Conservation (phyloP, 2,113 vertebrate species). For the Menura novaehollandiae region DNA sequence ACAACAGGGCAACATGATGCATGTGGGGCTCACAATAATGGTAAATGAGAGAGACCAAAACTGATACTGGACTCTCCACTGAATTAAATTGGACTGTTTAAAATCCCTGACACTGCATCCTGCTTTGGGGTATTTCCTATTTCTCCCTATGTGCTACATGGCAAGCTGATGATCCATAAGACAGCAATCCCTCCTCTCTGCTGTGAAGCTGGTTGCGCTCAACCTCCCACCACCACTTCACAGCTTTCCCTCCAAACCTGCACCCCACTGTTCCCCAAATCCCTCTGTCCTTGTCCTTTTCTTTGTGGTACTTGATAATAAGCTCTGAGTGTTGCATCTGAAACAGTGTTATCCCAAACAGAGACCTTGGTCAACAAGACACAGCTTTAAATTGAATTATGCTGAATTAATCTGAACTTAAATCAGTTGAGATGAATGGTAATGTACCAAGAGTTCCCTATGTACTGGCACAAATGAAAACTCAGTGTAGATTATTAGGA, state of each 20-base stretch:
- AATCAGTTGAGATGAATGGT: not conserved
- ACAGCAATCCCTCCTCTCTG: not conserved
- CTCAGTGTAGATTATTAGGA: not conserved
- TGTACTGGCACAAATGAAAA: not conserved
- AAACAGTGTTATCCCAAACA: not conserved
- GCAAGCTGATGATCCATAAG: not conserved
- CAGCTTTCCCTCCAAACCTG: not conserved
- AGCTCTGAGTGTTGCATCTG: not conserved
- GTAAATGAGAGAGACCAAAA: not conserved
- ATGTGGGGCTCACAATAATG: not conserved
- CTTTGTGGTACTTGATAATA: too few relatives aligned
- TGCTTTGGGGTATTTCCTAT: not conserved
- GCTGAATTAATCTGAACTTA: not conserved
- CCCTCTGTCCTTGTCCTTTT: not conserved
- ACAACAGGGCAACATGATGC: not conserved
- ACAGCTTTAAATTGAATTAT: not conserved
- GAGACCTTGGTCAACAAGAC: not conserved
- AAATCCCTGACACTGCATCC: not conserved
- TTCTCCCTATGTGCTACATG: not conserved
- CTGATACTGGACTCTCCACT: not conserved
- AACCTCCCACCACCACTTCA: not conserved
- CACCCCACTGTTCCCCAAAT: not conserved
- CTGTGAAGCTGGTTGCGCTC: not conserved
- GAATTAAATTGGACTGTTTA: slow-evolving; percentile 9
- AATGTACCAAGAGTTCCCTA: not conserved